Evolutionary conservation across 30 jellyfish, hydroid and myxozoan genomes (phyloP).

Genomic region (Sanderia malayensis): DNA sequence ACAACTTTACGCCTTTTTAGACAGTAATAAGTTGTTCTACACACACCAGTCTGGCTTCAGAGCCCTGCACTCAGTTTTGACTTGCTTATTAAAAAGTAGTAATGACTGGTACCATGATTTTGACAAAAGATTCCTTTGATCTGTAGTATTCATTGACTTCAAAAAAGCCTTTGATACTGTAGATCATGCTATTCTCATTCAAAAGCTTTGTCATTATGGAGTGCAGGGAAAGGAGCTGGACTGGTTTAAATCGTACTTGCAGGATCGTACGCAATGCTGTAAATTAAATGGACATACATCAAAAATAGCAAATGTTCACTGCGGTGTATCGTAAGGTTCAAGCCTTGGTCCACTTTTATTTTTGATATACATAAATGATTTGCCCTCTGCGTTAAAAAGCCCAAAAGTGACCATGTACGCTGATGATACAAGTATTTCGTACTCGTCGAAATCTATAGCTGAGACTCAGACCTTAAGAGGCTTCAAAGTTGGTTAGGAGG

Average conservation of each 20-base stretch:
- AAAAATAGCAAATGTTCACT: slow-evolving; percentile 8
- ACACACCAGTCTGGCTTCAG: slow-evolving; percentile 11
- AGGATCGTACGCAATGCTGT: slow-evolving; percentile 31
- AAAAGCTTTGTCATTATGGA: slow-evolving; percentile 29
- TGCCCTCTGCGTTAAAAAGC: slow-evolving; percentile 19
- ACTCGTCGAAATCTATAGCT: slow-evolving; percentile 11
- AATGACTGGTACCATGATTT: background rate
- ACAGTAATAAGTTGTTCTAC: background rate
- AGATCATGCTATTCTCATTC: slow-evolving; percentile 19
- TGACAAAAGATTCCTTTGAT: slow-evolving; percentile 3
- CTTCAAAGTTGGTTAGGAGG: slow-evolving; percentile 22
- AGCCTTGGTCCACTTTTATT: slow-evolving; percentile 30
- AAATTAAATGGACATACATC: slow-evolving; percentile 15
- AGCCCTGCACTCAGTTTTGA: slow-evolving; percentile 6
- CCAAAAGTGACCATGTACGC: slow-evolving; percentile 19
- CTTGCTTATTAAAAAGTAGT: background rate
- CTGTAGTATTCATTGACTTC: slow-evolving; percentile 1
- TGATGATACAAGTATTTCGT: too few species aligned
- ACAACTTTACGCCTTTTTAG: slow-evolving; percentile 27
- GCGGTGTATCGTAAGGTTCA: slow-evolving; percentile 39
- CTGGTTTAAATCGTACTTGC: slow-evolving; percentile 31
- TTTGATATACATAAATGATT: slow-evolving; percentile 6
- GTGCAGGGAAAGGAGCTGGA: slow-evolving; percentile 27
- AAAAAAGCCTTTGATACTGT: slow-evolving; percentile 28
- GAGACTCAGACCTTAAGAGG: slow-evolving; percentile 20